phyloP scores from a whole-genome alignment of 2,888 invertebrate genomes.

The Drosophila neotestacea region DNA sequence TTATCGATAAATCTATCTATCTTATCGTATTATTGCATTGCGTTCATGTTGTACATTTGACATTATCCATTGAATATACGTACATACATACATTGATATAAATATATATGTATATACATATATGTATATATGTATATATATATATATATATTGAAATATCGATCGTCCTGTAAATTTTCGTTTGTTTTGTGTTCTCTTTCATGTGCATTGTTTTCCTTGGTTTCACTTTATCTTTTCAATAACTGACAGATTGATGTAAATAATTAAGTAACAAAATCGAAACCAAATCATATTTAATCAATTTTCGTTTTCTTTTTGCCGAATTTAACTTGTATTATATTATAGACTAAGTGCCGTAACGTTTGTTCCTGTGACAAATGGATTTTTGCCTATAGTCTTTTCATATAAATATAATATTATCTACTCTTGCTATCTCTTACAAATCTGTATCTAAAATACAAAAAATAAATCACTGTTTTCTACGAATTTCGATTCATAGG shows the following conservation, averaged over 20 bases:
- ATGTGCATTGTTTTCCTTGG: slow-evolving; percentile 56
- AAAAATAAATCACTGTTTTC: background rate
- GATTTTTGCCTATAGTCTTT: slow-evolving; percentile 28
- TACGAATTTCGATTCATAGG: slow-evolving; percentile 1
- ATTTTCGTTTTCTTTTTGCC: slow-evolving; percentile 36
- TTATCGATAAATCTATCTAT: slow-evolving; percentile 31
- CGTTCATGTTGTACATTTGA: slow-evolving; percentile 63
- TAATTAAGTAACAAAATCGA: slow-evolving; percentile 24
- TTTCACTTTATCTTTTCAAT: slow-evolving; percentile 31
- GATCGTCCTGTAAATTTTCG: slow-evolving; percentile 57
- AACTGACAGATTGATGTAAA: slow-evolving; percentile 51
- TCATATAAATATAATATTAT: slow-evolving; percentile 7
- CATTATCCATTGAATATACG: slow-evolving; percentile 46
- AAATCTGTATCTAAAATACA: slow-evolving; percentile 32
- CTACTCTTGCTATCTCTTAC: background rate
- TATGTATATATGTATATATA: slow-evolving; percentile 15
- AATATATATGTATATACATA: slow-evolving; percentile 25
- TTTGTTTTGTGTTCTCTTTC: slow-evolving; percentile 59
- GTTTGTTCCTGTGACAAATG: slow-evolving; percentile 58
- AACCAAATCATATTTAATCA: slow-evolving; percentile 25
- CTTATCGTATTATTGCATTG: slow-evolving; percentile 57
- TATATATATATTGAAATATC: slow-evolving; percentile 40
- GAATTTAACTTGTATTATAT: slow-evolving; percentile 25
- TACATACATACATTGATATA: slow-evolving; percentile 12
- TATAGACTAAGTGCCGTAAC: slow-evolving; percentile 40